Percentiles rank a stretch among this genome's conserved stretches.
phyloP scores from a whole-genome alignment of 2,113 vertebrate species.

The Labrus mixtus region DNA sequence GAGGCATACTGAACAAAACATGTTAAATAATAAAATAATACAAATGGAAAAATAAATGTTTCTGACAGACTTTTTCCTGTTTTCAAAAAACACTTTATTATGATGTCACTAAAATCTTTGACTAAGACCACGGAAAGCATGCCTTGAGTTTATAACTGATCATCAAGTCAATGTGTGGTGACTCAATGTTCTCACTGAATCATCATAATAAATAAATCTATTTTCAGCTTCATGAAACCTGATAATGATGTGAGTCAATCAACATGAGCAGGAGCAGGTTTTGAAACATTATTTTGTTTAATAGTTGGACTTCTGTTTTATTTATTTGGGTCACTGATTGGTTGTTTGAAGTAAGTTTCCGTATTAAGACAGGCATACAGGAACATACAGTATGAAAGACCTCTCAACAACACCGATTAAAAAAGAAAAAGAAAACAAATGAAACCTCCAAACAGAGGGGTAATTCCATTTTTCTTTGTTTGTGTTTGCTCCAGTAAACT shows the following conservation, averaged over 20 bases:
- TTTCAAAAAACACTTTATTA: not conserved
- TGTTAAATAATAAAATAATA: not conserved
- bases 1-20: not conserved
- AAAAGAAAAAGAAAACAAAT: too few relatives aligned
- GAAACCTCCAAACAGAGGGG: too few relatives aligned
- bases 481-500: too few relatives aligned
- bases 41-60: not conserved
- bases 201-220: not conserved
- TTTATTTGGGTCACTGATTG: not conserved
- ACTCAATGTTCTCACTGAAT: too few relatives aligned
- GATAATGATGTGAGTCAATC: not conserved
- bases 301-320: not conserved
- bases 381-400: constrained; percentile 45
- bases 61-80: too few relatives aligned
- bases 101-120: not conserved
- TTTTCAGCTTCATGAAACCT: not conserved
- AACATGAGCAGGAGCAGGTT: not conserved
- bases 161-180: not conserved
- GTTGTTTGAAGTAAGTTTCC: too few relatives aligned
- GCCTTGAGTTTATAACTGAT: too few relatives aligned
- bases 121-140: not conserved
- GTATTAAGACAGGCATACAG: not conserved
- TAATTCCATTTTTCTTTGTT: too few relatives aligned
- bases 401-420: not conserved
- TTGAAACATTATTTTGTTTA: too few relatives aligned